Evolutionary conservation across 2,113 vertebrate genomes (phyloP).

Genomic region (Gobiocypris rarus): DNA sequence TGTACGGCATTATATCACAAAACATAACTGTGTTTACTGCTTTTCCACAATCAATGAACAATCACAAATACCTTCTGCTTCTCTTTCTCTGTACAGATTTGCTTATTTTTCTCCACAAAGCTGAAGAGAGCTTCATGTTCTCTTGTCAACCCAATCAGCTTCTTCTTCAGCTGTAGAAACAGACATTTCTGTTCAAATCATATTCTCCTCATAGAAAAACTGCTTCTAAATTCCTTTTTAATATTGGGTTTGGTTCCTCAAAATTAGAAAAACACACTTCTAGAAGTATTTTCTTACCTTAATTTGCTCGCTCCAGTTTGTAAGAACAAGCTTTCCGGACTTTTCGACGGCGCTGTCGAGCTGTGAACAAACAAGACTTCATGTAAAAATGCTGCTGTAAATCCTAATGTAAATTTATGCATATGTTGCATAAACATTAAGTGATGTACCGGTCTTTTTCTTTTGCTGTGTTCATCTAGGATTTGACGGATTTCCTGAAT

Average conservation of each 20-base stretch:
- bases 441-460: slow-evolving; percentile 80
- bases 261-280: background rate
- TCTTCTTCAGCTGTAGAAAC: slow-evolving; percentile 81
- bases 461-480: slow-evolving; percentile 81
- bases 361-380: slow-evolving; percentile 57
- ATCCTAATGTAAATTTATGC: slow-evolving; percentile 6
- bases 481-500: slow-evolving; percentile 78
- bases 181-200: slow-evolving; percentile 20
- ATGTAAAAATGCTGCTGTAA: background rate
- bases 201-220: background rate
- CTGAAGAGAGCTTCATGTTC: slow-evolving; percentile 85
- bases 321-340: slow-evolving; percentile 77
- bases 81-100: slow-evolving; percentile 80
- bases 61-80: slow-evolving; percentile 79
- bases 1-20: background rate
- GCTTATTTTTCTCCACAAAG: slow-evolving; percentile 82
- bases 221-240: background rate
- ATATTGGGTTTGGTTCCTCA: background rate
- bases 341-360: slow-evolving; percentile 81
- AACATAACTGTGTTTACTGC: background rate
- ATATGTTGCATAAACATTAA: background rate
- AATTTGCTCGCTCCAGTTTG: slow-evolving; percentile 83
- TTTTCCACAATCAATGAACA: background rate
- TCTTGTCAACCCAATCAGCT: slow-evolving; percentile 79
- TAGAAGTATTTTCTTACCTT: slow-evolving; percentile 74